Percentiles rank a stretch among this genome's conserved stretches.
These are phyloP conservation scores for Aporophyla lueneburgensis DNA, from an alignment of 2,888 invertebrate species.

Conservation along the genomic window DNA sequence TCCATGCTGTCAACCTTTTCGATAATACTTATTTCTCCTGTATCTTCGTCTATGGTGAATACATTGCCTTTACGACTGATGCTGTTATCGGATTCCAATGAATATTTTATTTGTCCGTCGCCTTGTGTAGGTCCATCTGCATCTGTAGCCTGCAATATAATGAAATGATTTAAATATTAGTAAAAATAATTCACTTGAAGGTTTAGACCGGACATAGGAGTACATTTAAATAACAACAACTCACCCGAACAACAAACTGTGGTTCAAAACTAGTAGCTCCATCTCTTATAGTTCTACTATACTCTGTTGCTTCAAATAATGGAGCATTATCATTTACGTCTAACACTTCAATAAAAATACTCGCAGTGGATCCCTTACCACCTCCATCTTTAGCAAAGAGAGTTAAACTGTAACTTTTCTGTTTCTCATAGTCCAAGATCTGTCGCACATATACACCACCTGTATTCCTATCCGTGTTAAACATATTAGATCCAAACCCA, in stretches of 20 bases:
- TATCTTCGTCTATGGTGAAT: slow-evolving; percentile 92
- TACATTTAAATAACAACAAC: slow-evolving; percentile 45
- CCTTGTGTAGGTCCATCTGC: slow-evolving; percentile 94
- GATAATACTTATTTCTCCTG: slow-evolving; percentile 93
- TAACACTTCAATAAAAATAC: slow-evolving; percentile 93
- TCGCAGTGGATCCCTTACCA: slow-evolving; percentile 93
- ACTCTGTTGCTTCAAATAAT: slow-evolving; percentile 93
- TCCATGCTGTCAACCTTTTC: slow-evolving; percentile 93
- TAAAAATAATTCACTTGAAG: not conserved
- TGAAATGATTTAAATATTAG: too few species aligned
- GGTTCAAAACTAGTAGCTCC: slow-evolving; percentile 95
- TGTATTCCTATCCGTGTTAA: slow-evolving; percentile 92
- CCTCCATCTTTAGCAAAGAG: slow-evolving; percentile 96
- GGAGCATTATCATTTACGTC: slow-evolving; percentile 96
- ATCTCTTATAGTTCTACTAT: slow-evolving; percentile 94
- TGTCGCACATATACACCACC: slow-evolving; percentile 93
- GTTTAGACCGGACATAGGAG: not conserved
- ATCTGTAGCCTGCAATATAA: slow-evolving; percentile 92
- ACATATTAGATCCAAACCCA: slow-evolving; percentile 95
- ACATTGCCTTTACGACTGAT: slow-evolving; percentile 91
- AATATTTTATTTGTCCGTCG: slow-evolving; percentile 92
- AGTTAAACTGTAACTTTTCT: slow-evolving; percentile 95
- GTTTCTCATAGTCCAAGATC: slow-evolving; percentile 94
- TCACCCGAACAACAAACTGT: slow-evolving; percentile 93
- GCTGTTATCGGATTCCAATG: slow-evolving; percentile 93